Evolutionary conservation across 2,888 invertebrate species (phyloP).

Genomic region (Sicus ferrugineus): DNA sequence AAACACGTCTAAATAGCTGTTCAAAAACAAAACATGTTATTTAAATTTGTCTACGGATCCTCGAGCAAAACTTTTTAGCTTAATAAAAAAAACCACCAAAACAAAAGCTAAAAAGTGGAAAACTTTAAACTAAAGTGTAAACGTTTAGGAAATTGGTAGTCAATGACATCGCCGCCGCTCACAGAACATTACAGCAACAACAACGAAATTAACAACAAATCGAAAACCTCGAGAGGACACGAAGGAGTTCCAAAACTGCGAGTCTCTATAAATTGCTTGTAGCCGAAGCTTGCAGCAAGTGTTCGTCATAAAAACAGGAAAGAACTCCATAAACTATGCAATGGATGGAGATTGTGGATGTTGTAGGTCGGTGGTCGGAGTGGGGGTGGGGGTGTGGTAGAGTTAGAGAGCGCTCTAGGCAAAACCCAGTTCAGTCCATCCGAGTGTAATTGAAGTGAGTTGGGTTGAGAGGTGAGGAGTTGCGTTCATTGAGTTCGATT

Average conservation of each 20-base stretch:
- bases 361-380: background rate
- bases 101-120: background rate
- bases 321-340: slow-evolving; percentile 4
- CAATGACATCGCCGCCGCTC: background rate
- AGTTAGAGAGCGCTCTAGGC: too few species aligned
- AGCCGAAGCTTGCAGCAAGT: slow-evolving; percentile 18
- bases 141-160: slow-evolving; percentile 8
- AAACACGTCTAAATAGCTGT: background rate
- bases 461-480: background rate
- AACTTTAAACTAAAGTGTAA: background rate
- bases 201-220: background rate
- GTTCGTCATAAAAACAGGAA: slow-evolving; percentile 14
- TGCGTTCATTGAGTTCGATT: background rate
- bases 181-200: background rate
- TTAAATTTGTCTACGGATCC: background rate
- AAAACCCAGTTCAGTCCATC: too few species aligned
- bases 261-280: slow-evolving; percentile 19
- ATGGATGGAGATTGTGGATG: background rate
- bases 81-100: background rate
- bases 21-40: background rate
- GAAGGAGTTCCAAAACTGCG: background rate
- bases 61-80: slow-evolving; percentile 1
- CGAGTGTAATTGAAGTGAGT: too few species aligned
- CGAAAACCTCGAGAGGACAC: background rate
- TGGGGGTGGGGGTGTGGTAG: too few species aligned